phyloP scores from a whole-genome alignment of 92 coral and sea anemone species.

The Nematostella vectensis region DNA sequence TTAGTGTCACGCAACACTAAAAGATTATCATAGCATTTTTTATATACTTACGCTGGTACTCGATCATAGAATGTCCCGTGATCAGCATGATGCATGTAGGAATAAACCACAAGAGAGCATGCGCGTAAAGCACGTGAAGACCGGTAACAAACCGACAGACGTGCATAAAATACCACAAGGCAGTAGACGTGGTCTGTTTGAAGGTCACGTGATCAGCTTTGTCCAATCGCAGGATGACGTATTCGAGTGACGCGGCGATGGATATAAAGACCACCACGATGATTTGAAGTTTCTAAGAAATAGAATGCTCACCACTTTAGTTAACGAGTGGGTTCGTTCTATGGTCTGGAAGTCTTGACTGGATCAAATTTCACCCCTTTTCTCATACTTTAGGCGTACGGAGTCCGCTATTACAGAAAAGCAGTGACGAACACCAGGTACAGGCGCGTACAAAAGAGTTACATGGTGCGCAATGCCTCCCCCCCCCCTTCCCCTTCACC shows the following conservation, averaged over 20 bases:
- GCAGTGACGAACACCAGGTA: too few relatives aligned
- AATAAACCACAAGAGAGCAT: conserved; percentile 60
- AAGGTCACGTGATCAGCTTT: conserved; percentile 56
- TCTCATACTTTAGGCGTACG: too few relatives aligned
- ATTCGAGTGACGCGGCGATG: conserved; percentile 43
- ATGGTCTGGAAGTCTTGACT: background rate
- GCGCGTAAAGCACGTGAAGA: conserved; percentile 56
- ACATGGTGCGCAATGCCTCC: too few relatives aligned
- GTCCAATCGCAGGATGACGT: conserved; percentile 48
- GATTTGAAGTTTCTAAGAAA: conserved; percentile 49
- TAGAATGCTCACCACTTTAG: too few relatives aligned
- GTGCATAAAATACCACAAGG: conserved; percentile 33
- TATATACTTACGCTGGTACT: conserved; percentile 64
- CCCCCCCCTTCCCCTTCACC: too few relatives aligned
- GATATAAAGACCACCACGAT: conserved; percentile 34
- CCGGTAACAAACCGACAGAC: conserved; percentile 43
- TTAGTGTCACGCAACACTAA: too few relatives aligned
- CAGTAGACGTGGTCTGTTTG: conserved; percentile 26
- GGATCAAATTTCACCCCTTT: too few relatives aligned
- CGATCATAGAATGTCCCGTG: conserved; percentile 72
- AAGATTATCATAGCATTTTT: background rate
- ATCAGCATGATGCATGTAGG: conserved; percentile 59
- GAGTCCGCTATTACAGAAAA: too few relatives aligned
- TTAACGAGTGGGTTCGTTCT: too few relatives aligned
- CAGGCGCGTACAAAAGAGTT: too few relatives aligned